phyloP scores from a whole-genome alignment of 1,140 invertebrate genomes.

The Drosophila pandora region DNA sequence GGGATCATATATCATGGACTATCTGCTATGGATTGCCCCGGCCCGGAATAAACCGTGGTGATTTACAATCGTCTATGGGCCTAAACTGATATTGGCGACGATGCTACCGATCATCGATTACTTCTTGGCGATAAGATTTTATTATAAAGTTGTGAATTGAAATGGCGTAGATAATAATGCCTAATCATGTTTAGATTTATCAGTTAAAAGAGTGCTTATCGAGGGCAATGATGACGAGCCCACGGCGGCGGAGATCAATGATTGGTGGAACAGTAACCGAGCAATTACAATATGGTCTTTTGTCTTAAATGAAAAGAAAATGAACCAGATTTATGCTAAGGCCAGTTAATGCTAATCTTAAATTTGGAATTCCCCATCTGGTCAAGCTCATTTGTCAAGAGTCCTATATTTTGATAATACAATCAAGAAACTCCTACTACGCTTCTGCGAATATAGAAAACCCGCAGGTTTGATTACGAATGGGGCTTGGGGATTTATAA shows the following conservation, averaged over 20 bases:
- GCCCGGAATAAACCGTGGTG: constrained; percentile 19
- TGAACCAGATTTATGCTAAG: too few relatives aligned
- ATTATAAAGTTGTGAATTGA: constrained; percentile 5
- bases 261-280: not conserved
- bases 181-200: constrained; percentile 25
- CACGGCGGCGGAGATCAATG: not conserved
- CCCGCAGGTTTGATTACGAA: constrained; percentile 16
- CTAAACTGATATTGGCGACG: constrained; percentile 14
- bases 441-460: constrained; percentile 5
- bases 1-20: constrained; percentile 41
- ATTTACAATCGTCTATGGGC: constrained; percentile 36
- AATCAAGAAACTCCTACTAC: too few relatives aligned
- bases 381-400: too few relatives aligned
- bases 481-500: constrained; percentile 10
- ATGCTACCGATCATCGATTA: constrained; percentile 35
- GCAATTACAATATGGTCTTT: too few relatives aligned
- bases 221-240: constrained; percentile 11
- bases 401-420: too few relatives aligned
- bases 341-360: too few relatives aligned
- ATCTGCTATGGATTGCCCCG: constrained; percentile 20
- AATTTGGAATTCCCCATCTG: too few relatives aligned
- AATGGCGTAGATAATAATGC: not conserved
- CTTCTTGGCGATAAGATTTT: constrained; percentile 21
- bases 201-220: constrained; percentile 19
- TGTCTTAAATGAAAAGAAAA: too few relatives aligned